Evolutionary conservation across 2,797 vertebrate species (phyloP).

Genomic region (Heterohyrax brucei): DNA sequence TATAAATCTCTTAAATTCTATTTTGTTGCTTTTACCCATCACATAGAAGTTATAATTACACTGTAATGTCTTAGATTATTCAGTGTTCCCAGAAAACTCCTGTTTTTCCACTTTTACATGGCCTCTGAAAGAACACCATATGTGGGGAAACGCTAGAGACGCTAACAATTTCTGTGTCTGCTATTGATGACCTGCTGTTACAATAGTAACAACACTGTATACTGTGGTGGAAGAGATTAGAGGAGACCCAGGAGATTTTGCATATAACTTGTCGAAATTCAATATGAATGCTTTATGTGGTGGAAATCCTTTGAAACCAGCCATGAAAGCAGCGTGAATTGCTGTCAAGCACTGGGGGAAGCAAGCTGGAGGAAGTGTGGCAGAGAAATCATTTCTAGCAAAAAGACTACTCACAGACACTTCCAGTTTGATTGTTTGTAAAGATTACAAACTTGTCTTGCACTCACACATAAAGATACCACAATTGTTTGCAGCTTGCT

Average conservation of each 20-base stretch:
- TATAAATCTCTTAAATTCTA: neutral
- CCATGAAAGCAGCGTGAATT: constrained; percentile 17
- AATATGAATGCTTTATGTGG: neutral
- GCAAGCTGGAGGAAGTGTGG: neutral
- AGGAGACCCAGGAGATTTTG: neutral
- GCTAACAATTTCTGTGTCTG: neutral
- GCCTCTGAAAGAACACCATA: neutral
- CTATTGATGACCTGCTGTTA: neutral
- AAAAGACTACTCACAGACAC: neutral
- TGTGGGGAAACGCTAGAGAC: neutral
- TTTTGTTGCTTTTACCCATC: neutral
- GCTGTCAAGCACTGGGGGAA: neutral
- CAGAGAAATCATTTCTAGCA: constrained; percentile 24
- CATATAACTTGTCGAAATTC: neutral
- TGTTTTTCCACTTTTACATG: neutral
- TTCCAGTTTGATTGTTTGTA: constrained; percentile 14
- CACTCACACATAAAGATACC: neutral
- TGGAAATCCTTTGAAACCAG: constrained; percentile 24
- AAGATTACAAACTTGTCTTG: neutral
- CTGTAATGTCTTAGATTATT: neutral
- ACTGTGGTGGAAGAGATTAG: neutral
- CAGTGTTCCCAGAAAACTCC: neutral
- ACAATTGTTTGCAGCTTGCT: neutral
- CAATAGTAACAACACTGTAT: neutral
- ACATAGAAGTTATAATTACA: neutral